phyloP scores from a whole-genome alignment of 2,888 invertebrate species.

The Thymelicus lineola region DNA sequence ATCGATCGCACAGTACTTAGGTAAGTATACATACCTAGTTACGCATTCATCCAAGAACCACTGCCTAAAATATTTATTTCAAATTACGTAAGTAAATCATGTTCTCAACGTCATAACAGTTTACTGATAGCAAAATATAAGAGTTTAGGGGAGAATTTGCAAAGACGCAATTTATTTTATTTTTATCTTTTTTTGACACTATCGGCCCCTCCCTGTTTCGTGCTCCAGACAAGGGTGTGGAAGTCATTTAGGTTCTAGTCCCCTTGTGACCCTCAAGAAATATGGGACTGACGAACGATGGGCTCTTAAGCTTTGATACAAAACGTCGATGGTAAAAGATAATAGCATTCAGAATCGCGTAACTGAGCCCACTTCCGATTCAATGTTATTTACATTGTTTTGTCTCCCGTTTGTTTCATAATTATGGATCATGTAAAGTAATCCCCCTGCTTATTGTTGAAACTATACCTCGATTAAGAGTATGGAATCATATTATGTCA shows the following conservation, averaged over 20 bases:
- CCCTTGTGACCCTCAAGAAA: constrained; percentile 73
- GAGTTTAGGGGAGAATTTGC: constrained; percentile 50
- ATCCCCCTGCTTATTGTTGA: too few relatives aligned
- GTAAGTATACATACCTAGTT: too few relatives aligned
- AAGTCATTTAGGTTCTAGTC: constrained; percentile 70
- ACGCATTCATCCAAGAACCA: too few relatives aligned
- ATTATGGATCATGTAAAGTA: too few relatives aligned
- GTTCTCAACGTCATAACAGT: constrained; percentile 36
- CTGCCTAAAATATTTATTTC: neutral
- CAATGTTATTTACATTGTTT: neutral
- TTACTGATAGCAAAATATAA: constrained; percentile 50
- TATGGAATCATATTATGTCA: too few relatives aligned
- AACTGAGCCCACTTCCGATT: constrained; percentile 26
- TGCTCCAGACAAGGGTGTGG: constrained; percentile 78
- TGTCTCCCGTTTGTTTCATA: too few relatives aligned
- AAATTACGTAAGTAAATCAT: constrained; percentile 20
- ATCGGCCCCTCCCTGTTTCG: constrained; percentile 74
- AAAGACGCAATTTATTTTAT: constrained; percentile 80
- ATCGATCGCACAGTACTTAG: too few relatives aligned
- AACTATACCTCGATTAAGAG: too few relatives aligned
- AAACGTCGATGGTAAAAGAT: constrained; percentile 49
- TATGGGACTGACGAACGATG: constrained; percentile 52
- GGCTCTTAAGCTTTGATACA: constrained; percentile 25
- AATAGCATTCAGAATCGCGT: constrained; percentile 43
- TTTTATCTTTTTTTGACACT: constrained; percentile 85